These are phyloP conservation scores for Microcebus murinus DNA, from an alignment of 2,113 vertebrate species.

Conservation along the genomic window DNA sequence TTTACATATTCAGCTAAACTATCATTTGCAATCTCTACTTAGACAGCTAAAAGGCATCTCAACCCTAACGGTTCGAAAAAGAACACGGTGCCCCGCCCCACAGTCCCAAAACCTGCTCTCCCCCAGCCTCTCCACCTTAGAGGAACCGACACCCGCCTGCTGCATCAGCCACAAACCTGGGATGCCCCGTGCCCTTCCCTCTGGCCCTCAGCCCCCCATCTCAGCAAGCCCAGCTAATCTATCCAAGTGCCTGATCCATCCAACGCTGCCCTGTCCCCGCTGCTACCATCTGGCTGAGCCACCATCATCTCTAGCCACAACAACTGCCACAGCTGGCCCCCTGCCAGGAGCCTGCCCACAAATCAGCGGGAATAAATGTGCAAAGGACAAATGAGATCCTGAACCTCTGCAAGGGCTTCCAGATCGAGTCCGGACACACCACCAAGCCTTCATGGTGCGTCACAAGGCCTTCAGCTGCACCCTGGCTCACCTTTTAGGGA, in stretches of 20 bases:
- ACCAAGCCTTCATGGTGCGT: rapidly evolving
- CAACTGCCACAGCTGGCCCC: neutral
- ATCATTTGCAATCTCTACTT: neutral
- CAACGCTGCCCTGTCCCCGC: neutral
- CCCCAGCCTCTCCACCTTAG: neutral
- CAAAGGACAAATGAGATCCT: neutral
- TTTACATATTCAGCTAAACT: neutral
- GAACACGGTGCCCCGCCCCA: rapidly evolving
- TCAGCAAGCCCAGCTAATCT: neutral
- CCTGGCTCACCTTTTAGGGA: neutral
- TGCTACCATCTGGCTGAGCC: neutral
- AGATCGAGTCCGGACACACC: neutral
- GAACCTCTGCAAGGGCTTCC: neutral
- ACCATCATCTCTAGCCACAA: neutral
- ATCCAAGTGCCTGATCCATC: rapidly evolving
- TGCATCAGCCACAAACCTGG: neutral
- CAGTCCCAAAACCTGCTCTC: neutral
- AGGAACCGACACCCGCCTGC: neutral
- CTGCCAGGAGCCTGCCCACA: neutral
- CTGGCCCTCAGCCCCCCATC: rapidly evolving
- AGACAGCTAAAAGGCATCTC: neutral
- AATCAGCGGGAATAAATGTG: neutral
- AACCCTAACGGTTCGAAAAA: neutral
- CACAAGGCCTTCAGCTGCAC: neutral
- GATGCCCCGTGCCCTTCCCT: no score